Evolutionary conservation across 2,113 vertebrate genomes (phyloP).

Genomic region (Hylia prasina): DNA sequence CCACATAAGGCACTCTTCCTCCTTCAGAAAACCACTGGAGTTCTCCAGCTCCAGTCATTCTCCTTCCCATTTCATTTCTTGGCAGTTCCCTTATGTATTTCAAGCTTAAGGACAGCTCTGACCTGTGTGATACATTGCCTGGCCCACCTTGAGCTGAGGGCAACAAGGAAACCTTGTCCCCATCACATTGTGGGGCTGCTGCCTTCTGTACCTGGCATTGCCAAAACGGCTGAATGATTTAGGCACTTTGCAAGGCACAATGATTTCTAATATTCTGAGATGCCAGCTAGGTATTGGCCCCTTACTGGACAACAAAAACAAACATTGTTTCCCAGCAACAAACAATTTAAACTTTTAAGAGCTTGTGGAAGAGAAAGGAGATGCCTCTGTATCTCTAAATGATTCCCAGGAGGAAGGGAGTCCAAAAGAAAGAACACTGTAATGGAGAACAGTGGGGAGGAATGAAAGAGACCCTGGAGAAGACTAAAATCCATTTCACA

Average conservation of each 20-base stretch:
- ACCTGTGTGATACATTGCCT: not conserved
- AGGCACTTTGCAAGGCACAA: no score
- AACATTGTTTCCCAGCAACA: not conserved
- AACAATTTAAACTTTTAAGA: not conserved
- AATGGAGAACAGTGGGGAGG: not conserved
- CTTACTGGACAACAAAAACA: not conserved
- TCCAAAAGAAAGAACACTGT: not conserved
- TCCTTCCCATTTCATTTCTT: not conserved
- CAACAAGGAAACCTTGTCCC: not conserved
- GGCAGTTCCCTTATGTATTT: not conserved
- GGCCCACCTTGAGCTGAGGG: not conserved
- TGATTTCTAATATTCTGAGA: not conserved
- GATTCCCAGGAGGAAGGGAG: not conserved
- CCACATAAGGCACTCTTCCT: fast-evolving
- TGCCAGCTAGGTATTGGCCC: not conserved
- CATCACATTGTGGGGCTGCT: fast-evolving
- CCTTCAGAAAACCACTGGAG: not conserved
- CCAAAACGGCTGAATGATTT: no score
- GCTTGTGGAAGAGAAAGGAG: not conserved
- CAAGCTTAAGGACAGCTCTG: not conserved
- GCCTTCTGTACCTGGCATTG: not conserved
- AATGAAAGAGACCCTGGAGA: not conserved
- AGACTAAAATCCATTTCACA: not conserved
- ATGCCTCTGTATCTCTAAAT: not conserved
- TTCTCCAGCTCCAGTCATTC: not conserved